Evolutionary conservation across 2,888 invertebrate species (phyloP).

Genomic region (Pristionchus mayeri): DNA sequence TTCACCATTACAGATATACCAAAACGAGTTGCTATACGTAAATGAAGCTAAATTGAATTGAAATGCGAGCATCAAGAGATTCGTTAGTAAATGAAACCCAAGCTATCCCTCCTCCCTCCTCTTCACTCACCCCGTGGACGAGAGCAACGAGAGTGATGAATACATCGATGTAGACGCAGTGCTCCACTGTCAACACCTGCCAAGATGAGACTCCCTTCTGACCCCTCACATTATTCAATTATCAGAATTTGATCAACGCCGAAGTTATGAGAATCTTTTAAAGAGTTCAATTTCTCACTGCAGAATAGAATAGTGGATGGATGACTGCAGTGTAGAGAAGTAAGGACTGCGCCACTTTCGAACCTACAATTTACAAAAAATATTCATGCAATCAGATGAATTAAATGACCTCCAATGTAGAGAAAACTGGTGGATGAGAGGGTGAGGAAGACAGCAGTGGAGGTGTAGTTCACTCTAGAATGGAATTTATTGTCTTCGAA

Average conservation of each 20-base stretch:
- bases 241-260: no score
- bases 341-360: constrained; percentile 29
- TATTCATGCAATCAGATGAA: neutral
- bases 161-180: constrained; percentile 35
- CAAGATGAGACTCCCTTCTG: neutral
- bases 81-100: no score
- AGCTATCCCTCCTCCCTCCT: no score
- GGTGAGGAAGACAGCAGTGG: neutral
- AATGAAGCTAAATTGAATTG: no score
- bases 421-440: constrained; percentile 15
- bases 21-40: no score
- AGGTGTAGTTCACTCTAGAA: constrained; percentile 1
- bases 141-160: neutral
- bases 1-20: no score
- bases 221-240: no score
- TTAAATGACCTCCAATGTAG: constrained; percentile 15
- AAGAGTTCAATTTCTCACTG: neutral
- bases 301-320: constrained; percentile 30
- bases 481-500: neutral
- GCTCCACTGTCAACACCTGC: neutral
- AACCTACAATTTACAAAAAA: neutral
- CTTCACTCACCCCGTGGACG: neutral
- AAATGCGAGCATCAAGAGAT: no score
- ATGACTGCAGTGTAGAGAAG: constrained; percentile 26
- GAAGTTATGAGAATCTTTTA: neutral